Base-by-base conservation (phyloP, 2,113 vertebrate genomes). In the Donacobius atricapilla region DNA sequence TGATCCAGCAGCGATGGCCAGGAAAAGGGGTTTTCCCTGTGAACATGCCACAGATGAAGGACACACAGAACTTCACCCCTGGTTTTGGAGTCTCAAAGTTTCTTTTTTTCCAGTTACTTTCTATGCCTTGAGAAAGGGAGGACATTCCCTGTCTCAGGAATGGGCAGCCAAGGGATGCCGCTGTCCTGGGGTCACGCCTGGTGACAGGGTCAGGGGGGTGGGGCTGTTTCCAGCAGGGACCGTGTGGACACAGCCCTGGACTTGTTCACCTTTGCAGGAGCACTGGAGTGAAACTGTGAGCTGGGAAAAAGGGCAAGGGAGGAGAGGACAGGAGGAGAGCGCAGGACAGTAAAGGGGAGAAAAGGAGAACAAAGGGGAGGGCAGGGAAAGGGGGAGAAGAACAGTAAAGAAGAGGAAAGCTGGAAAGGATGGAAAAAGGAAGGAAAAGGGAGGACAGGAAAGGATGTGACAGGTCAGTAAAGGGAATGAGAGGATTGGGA, bases 31-130 rank as follows among this genome's bases (percentile, higher is more conserved):
- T 12, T 22, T 53, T 21, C 25, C 31, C n/a, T 35, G 37, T 19
- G 42, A 15, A 33, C 2, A 2, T 28, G 53, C 10, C 42, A 10
- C 22, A 60, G 42, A 7, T 35, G 40, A 2, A 0, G 31, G 42
- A 39, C 22, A 45, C 7, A 20, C 3, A 76, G 10, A 48, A 7
- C 37, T 17, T 54, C 47, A 54, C 0, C 4, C 4, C 19, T 63
- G 33, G 4, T 18, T 42, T 24, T 2, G 19, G 28, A 15, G 5
- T 15, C 28, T 31, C 0, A 8, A 48, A 22, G 13, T 53, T 25
- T 30, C 15, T 18, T 31, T 25, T 42, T 50, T 20, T 12, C 22
- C 27, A 12, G 22, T 54, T 81, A 27, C 13, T 53, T 45, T 18
- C n/a, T 24, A 19, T 42, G 56, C 23, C 33, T 35, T 61, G 31